Evolutionary conservation across 1,140 invertebrate species (phyloP).

Genomic region (Zaprionus tsacasi): DNA sequence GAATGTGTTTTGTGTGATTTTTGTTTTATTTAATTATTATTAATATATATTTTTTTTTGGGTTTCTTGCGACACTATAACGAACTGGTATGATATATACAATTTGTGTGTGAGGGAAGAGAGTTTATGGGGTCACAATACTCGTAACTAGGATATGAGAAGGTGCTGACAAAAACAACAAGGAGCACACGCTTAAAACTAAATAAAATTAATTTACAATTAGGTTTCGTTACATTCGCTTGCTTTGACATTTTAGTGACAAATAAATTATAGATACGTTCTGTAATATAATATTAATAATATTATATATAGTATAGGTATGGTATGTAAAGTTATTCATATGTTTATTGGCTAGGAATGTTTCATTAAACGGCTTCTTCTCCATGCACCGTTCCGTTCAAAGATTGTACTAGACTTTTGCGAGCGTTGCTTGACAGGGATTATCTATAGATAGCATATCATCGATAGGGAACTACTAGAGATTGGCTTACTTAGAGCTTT

Average conservation of each 20-base stretch:
- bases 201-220: conserved; percentile 80
- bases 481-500: conserved; percentile 80
- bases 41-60: conserved; percentile 31
- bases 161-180: conserved; percentile 70
- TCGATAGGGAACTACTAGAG: conserved; percentile 35
- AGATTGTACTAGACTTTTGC: conserved; percentile 77
- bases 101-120: conserved; percentile 46
- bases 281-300: conserved; percentile 30
- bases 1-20: conserved; percentile 48
- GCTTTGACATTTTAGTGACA: conserved; percentile 45
- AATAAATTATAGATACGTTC: conserved; percentile 69
- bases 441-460: conserved; percentile 26
- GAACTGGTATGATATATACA: conserved; percentile 68
- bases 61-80: conserved; percentile 58
- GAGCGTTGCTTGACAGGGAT: conserved; percentile 45
- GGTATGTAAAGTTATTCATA: conserved; percentile 19
- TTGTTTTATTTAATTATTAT: background rate
- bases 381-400: conserved; percentile 17
- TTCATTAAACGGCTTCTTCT: conserved; percentile 35
- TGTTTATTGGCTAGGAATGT: conserved; percentile 78
- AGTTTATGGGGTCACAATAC: conserved; percentile 12
- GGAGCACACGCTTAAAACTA: conserved; percentile 73
- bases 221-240: conserved; percentile 44
- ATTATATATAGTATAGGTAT: conserved; percentile 14
- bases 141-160: conserved; percentile 52